Evolutionary conservation across 2,888 invertebrate species (phyloP).

Genomic region (Allophyes oxyacanthae): DNA sequence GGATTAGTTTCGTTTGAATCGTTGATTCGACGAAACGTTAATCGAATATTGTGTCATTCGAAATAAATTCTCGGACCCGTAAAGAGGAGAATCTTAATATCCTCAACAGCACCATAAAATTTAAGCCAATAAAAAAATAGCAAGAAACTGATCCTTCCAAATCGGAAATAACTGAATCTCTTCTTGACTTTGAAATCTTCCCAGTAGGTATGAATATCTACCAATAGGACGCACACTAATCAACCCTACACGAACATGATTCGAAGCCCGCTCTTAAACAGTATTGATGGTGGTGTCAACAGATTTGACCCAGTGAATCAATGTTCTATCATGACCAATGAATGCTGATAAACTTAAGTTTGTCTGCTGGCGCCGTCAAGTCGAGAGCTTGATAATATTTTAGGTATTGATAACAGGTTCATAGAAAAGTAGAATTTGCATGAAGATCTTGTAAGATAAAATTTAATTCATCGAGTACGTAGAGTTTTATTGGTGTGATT

Average conservation of each 20-base stretch:
- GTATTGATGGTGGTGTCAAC: constrained; percentile 84
- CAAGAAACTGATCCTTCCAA: no score
- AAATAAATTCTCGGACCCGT: no score
- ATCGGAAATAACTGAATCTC: no score
- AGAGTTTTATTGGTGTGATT: no score
- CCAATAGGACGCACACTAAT: constrained; percentile 42
- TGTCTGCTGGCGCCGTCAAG: constrained; percentile 58
- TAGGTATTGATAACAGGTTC: constrained; percentile 32
- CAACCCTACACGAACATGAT: constrained; percentile 52
- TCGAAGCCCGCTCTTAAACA: constrained; percentile 70
- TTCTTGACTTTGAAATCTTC: constrained; percentile 1
- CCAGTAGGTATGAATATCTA: constrained; percentile 17
- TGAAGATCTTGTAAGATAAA: background rate
- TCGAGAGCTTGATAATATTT: constrained; percentile 32
- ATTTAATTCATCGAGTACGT: no score
- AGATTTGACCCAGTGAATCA: constrained; percentile 85
- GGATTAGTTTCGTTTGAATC: no score
- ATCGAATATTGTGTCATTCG: no score
- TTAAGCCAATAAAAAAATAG: no score
- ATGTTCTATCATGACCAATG: constrained; percentile 78
- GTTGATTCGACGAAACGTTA: no score
- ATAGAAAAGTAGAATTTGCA: constrained; percentile 1
- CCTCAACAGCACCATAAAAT: no score
- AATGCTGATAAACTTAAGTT: constrained; percentile 65
- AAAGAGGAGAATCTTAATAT: no score